Percentiles rank a stretch among this genome's conserved stretches.
Conservation (phyloP, 64 coral and sea anemone species). For the Pachyseris speciosa region DNA sequence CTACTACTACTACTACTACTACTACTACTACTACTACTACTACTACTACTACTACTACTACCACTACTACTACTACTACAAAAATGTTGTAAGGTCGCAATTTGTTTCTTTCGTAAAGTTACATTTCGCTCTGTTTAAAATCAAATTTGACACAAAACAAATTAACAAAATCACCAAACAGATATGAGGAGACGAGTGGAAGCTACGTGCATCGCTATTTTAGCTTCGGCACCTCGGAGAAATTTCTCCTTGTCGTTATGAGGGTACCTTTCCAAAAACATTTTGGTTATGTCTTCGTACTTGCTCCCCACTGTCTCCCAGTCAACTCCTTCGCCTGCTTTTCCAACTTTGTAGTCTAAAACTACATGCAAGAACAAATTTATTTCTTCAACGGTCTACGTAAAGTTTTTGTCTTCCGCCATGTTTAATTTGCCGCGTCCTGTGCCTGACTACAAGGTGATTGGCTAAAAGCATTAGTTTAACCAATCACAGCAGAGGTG, state of each 20-base stretch:
- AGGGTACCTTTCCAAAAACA: neutral
- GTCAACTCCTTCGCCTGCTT: slow-evolving; percentile 3
- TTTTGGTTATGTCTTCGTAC: neutral
- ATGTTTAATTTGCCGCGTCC: neutral
- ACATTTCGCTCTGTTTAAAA: no score
- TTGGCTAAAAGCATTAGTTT: neutral
- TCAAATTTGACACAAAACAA: no score
- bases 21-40: no score
- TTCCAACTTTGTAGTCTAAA: neutral
- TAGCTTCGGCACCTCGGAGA: neutral
- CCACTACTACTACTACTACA: no score
- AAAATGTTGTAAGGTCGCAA: neutral
- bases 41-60: no score
- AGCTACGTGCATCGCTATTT: no score
- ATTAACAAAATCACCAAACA: no score
- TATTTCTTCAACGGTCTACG: neutral
- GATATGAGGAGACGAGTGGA: no score
- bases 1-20: no score
- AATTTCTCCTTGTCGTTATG: neutral
- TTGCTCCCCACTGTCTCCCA: neutral
- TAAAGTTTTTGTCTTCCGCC: neutral
- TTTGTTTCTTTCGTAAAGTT: neutral
- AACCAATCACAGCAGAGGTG: slow-evolving; percentile 1
- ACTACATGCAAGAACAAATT: neutral
- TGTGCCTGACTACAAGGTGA: neutral